Evolutionary conservation across 2,797 vertebrate genomes (phyloP).

Genomic region (Xerus rutilus): DNA sequence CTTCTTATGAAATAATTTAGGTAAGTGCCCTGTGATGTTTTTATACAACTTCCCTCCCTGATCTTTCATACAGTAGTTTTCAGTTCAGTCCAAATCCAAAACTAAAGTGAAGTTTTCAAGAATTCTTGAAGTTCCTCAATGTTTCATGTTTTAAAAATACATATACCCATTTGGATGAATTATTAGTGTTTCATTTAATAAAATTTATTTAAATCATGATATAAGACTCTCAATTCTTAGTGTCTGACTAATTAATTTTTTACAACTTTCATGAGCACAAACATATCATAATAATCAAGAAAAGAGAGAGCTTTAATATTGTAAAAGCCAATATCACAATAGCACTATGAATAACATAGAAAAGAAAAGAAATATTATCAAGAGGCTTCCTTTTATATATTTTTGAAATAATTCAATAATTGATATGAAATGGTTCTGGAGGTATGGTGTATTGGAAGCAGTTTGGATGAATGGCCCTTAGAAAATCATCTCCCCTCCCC

Average conservation of each 20-base stretch:
- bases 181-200: constrained; percentile 56
- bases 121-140: background rate
- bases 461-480: background rate
- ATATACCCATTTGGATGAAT: background rate
- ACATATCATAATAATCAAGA: background rate
- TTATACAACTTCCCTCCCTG: background rate
- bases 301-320: background rate
- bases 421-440: background rate
- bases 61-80: background rate
- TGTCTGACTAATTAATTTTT: constrained; percentile 47
- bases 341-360: background rate
- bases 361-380: background rate
- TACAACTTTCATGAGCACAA: background rate
- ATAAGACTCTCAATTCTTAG: background rate
- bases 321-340: background rate
- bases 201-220: constrained; percentile 14
- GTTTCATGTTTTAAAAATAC: background rate
- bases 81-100: constrained; percentile 47
- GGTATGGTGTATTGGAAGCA: background rate
- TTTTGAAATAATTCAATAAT: constrained; percentile 4
- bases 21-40: background rate
- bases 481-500: background rate
- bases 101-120: constrained; percentile 17
- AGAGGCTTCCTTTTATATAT: background rate
- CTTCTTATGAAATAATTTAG: constrained; percentile 61